A percentile compares a stretch with the other conserved stretches of the same genome.
Evolutionary conservation across 2,888 invertebrate genomes (phyloP).

Genomic region (Sepiola atlantica): DNA sequence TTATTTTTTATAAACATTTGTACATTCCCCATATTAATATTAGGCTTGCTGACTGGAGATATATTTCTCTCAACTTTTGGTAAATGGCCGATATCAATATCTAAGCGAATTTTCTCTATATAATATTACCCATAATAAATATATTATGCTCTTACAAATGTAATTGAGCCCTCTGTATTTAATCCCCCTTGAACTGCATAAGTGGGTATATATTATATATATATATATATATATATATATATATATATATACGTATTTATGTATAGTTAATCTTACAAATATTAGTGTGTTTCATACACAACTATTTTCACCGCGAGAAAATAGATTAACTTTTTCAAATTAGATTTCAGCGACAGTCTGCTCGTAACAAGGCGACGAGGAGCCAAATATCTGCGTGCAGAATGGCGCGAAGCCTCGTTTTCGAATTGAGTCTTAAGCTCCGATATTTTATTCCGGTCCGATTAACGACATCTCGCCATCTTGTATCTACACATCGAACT

Average conservation of each 20-base stretch:
- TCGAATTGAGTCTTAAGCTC: neutral
- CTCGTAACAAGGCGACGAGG: neutral
- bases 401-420: neutral
- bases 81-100: no score
- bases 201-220: neutral
- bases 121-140: no score
- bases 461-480: neutral
- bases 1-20: no score
- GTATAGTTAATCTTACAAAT: neutral
- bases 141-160: no score
- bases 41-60: no score
- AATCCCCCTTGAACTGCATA: no score
- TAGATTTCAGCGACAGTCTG: neutral
- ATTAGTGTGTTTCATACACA: neutral
- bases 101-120: no score
- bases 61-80: no score
- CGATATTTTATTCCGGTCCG: neutral
- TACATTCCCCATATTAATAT: no score
- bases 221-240: conserved; percentile 2
- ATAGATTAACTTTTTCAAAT: conserved; percentile 18
- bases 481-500: neutral
- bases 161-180: no score
- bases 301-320: conserved; percentile 5
- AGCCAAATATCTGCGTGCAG: neutral
- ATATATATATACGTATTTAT: neutral